Evolutionary conservation across 2,113 vertebrate genomes (phyloP), one percentile per base, ranked within the genome.

Genomic region (Strigops habroptila): DNA sequence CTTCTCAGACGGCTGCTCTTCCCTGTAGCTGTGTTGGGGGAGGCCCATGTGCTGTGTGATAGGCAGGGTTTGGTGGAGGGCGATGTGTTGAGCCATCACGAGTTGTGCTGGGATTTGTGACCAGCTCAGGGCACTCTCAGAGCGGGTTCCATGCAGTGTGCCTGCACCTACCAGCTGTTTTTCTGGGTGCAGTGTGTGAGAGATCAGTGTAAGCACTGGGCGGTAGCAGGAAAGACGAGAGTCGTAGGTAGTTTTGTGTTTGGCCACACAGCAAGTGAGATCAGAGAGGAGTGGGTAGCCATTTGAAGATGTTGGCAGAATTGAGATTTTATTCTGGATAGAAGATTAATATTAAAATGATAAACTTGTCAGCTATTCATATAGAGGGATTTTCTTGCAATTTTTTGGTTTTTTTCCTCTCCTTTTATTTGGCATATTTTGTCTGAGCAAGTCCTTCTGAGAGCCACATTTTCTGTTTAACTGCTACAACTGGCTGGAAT

Each of bases 111-210:
- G 9, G 57, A 35, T 59, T 59, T 59, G 17, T 52, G 27, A 8
- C 17, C 1, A 5, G 18, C 31, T 71, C 2, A 4, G 6, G n/a
- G 28, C 30, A 23, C 24, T 31, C n/a, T 16, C 18, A 9, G 10
- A 2, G 15, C 2, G 2, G 7, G 5, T n/a, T 75, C 9, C 11
- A 14, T 10, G 2, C 14, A 6, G 27, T 7, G 21, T 16, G 11
- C 22, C 0, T 0, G 39, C 14, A 17, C 24, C 18, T 37, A 55
- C n/a, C 18, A 7, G 9, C 0, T 76, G 18, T 19, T 30, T 60
- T 18, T 17, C 30, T 5, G 0, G 1, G 12, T 8, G 12, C 21
- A 4, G 0, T 16, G 28, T 17, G 6, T 30, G 27, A 35, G 27
- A 27, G 23, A 12, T 55, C 14, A 7, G 18, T 0, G 1, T 6